phyloP scores from a whole-genome alignment of 2,888 invertebrate species.

The Mesorhabditis belari region DNA sequence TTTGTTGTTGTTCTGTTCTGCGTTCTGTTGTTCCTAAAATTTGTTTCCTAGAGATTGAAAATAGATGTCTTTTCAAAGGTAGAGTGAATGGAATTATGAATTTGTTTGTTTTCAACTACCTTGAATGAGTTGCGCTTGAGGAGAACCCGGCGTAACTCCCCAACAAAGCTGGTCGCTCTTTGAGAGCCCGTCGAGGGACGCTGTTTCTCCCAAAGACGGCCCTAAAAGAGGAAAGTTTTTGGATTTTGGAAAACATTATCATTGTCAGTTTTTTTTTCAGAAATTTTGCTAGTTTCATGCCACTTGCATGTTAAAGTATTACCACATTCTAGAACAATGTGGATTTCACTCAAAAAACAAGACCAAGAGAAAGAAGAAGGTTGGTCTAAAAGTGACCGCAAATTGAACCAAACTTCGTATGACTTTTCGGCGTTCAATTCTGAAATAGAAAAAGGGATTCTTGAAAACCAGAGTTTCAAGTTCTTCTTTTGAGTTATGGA shows the following conservation, averaged over 20 bases:
- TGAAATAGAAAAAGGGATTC: no score
- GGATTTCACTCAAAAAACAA: no score
- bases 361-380: neutral
- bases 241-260: neutral
- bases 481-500: no score
- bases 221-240: neutral
- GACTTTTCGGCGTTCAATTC: neutral
- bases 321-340: neutral
- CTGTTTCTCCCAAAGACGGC: neutral
- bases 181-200: neutral
- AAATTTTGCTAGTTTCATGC: no score
- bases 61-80: neutral
- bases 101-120: no score
- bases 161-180: neutral
- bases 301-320: no score
- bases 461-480: no score
- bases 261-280: neutral
- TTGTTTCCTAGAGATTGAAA: no score
- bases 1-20: no score
- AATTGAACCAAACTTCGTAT: neutral
- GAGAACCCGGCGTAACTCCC: neutral
- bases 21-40: no score
- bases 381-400: neutral
- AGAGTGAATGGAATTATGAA: no score
- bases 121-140: neutral